Percentiles rank a stretch among this genome's conserved stretches.
Conservation (phyloP, 2,797 vertebrate genomes). For the Erpetoichthys calabaricus region DNA sequence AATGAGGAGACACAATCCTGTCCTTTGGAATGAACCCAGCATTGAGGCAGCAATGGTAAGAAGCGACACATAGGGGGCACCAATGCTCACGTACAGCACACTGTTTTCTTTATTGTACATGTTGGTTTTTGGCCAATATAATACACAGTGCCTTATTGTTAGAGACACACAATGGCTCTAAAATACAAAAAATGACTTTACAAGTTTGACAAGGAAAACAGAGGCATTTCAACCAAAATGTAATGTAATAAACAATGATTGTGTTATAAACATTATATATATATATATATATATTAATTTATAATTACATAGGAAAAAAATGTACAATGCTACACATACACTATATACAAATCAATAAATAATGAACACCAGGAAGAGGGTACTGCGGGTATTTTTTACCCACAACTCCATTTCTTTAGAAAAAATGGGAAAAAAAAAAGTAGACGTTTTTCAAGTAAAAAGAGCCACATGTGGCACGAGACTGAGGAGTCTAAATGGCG, state of each 20-base stretch:
- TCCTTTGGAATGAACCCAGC: too few relatives aligned
- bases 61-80: too few relatives aligned
- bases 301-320: conserved; percentile 48
- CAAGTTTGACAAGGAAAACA: conserved; percentile 12
- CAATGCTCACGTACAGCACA: conserved; percentile 2
- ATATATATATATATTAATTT: conserved; percentile 48
- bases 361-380: conserved; percentile 23
- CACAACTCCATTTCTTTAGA: conserved; percentile 23
- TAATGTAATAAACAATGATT: not conserved
- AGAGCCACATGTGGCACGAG: conserved; percentile 38
- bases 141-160: conserved; percentile 20
- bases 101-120: conserved; percentile 26
- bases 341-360: conserved; percentile 61
- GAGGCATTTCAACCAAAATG: conserved; percentile 5
- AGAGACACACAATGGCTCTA: conserved; percentile 22
- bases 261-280: conserved; percentile 47
- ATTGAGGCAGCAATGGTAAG: too few relatives aligned
- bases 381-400: conserved; percentile 27
- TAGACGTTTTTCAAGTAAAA: conserved; percentile 22
- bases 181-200: conserved; percentile 22
- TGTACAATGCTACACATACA: conserved; percentile 50
- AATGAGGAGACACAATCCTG: too few relatives aligned
- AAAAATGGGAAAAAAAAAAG: conserved; percentile 20
- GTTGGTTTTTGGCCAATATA: conserved; percentile 15
- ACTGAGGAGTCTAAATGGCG: not conserved